These are phyloP conservation scores for Ciconia stormi DNA, from an alignment of 2,113 vertebrate species.

Conservation along the genomic window DNA sequence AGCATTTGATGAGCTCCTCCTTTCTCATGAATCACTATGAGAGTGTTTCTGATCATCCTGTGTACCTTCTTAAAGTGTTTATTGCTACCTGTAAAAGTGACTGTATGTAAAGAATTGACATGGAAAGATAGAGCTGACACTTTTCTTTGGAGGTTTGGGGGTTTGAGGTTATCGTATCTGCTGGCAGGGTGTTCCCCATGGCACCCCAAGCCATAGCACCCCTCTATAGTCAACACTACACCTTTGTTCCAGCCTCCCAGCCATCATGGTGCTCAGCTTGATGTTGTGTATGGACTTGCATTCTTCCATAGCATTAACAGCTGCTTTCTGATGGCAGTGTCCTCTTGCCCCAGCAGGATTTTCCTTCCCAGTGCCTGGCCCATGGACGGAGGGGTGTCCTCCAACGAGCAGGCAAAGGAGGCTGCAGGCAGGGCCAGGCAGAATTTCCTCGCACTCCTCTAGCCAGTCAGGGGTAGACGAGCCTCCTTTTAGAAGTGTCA, in stretches of 20 bases:
- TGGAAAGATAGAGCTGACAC: background rate
- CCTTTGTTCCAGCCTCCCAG: background rate
- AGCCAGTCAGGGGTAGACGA: background rate
- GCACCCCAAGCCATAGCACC: background rate
- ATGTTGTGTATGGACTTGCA: background rate
- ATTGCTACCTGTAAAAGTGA: background rate
- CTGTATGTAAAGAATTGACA: background rate
- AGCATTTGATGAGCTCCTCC: background rate
- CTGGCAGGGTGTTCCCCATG: background rate
- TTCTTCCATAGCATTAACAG: background rate
- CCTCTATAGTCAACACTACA: accelerated
- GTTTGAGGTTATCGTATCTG: background rate
- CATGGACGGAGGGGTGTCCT: background rate
- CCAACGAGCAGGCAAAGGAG: background rate
- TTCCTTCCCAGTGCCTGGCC: background rate
- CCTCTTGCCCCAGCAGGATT: background rate
- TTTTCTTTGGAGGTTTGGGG: background rate
- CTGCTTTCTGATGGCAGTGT: background rate
- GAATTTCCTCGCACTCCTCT: background rate
- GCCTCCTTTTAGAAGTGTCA: background rate
- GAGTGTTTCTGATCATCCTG: background rate
- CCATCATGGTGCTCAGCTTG: background rate
- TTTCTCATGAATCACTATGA: background rate
- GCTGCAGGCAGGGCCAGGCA: background rate
- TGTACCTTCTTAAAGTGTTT: too few relatives aligned